phyloP scores from a whole-genome alignment of 2,113 vertebrate species.

The Forbesichthys papilliferus region DNA sequence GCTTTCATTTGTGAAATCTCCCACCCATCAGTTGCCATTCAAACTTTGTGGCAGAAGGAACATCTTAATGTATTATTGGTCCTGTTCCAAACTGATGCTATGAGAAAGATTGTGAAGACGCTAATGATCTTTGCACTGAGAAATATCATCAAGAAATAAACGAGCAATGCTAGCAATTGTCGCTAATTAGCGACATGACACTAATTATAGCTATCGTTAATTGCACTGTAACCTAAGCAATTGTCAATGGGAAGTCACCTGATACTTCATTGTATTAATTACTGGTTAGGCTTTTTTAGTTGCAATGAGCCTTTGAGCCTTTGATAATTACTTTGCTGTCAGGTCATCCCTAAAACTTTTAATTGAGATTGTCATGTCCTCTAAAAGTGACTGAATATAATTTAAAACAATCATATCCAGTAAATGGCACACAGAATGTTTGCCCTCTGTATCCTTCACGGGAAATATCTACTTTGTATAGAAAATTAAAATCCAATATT shows the following conservation, averaged over 20 bases:
- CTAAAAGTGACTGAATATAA: slow-evolving; percentile 15
- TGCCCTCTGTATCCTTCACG: not conserved
- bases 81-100: slow-evolving; percentile 27
- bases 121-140: slow-evolving; percentile 51
- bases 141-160: slow-evolving; percentile 49
- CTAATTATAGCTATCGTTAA: slow-evolving; percentile 80
- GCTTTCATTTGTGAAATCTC: slow-evolving; percentile 21
- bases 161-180: slow-evolving; percentile 59
- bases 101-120: slow-evolving; percentile 31
- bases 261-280: slow-evolving; percentile 79
- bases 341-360: slow-evolving; percentile 65
- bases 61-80: slow-evolving; percentile 29
- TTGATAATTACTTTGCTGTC: slow-evolving; percentile 68
- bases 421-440: not conserved
- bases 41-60: slow-evolving; percentile 29
- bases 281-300: slow-evolving; percentile 58
- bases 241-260: slow-evolving; percentile 79
- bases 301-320: slow-evolving; percentile 49
- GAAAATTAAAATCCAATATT: slow-evolving; percentile 11
- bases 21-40: slow-evolving; percentile 48
- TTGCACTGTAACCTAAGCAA: slow-evolving; percentile 75
- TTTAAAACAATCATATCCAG: slow-evolving; percentile 16
- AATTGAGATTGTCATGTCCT: slow-evolving; percentile 59
- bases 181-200: slow-evolving; percentile 74
- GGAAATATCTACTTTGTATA: slow-evolving; percentile 14